Evolutionary conservation across 2,888 invertebrate species (phyloP), one percentile per base, ranked within the genome.

Genomic region (Toxonevra muliebris): DNA sequence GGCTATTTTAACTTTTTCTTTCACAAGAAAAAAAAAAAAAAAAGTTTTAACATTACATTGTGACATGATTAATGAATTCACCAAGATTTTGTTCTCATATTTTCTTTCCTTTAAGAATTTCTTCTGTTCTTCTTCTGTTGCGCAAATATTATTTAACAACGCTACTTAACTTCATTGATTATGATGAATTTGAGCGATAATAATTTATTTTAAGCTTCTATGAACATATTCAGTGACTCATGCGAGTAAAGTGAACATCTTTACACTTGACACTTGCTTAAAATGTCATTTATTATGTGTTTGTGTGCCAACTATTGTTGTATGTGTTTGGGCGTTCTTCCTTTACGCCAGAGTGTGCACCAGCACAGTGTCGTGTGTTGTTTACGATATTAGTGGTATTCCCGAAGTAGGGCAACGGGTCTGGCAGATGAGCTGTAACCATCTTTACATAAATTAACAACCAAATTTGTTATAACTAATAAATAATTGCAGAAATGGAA

Each of bases 21-120:
- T 48, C 48, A 30, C n/a, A 19, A 58, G 19, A 52, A 61, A 61
- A 60, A 45, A 53, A 60, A 15, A 11, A 15, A 54, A 57, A 53
- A 43, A n/a, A n/a, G 13, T 42, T 8, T 30, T 19, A 12, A 59
- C 52, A 65, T 41, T n/a, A 12, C 19, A 45, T 40, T 66, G 59
- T 61, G 53, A 54, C 55, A 61, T 61, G 66, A 66, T 66, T 66
- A 66, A 66, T 66, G 66, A 66, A 66, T 66, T 66, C 20, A 60
- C 66, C 45, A 61, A 43, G 30, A 30, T 4, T 30, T 30, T 30
- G 30, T 30, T 2, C 7, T 30, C 30, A 30, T 30, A 30, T 4
- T 30, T 30, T 30, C 30, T 30, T 30, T 30, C 3, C 30, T 30
- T 30, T 4, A 30, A 30, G 30, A 30, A 30, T 2, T 30, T 30